Evolutionary conservation across 2,888 invertebrate species (phyloP).

Genomic region (Cheilosia grossa): DNA sequence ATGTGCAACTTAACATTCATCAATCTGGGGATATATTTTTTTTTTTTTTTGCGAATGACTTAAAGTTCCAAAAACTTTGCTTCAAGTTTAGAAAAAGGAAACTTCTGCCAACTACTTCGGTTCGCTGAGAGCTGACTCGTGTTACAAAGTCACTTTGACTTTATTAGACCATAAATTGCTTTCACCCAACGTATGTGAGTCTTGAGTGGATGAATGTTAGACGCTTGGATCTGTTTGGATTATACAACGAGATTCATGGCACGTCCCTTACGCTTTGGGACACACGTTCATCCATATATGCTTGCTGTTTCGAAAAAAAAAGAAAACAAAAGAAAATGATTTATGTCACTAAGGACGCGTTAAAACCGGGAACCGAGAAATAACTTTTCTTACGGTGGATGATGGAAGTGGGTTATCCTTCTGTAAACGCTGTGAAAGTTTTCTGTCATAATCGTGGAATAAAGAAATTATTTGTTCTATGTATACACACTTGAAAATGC

Average conservation of each 20-base stretch:
- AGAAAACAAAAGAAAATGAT: slow-evolving; percentile 60
- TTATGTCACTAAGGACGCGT: slow-evolving; percentile 52
- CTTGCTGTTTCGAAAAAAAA: background rate
- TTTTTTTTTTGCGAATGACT: background rate
- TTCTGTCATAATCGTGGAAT: slow-evolving; percentile 18
- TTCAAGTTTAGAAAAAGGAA: slow-evolving; percentile 4
- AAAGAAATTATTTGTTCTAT: slow-evolving; percentile 34
- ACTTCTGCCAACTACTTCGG: background rate
- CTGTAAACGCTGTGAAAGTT: slow-evolving; percentile 7
- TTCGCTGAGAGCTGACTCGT: slow-evolving; percentile 29
- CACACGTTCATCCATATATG: slow-evolving; percentile 13
- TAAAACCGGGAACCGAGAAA: background rate
- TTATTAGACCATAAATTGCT: slow-evolving; percentile 73
- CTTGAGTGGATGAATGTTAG: slow-evolving; percentile 64
- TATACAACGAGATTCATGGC: slow-evolving; percentile 63
- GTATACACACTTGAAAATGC: slow-evolving; percentile 54
- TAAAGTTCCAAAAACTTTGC: slow-evolving; percentile 3
- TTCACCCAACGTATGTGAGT: slow-evolving; percentile 44
- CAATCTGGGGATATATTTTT: no score
- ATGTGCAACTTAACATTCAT: background rate
- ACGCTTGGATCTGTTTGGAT: slow-evolving; percentile 53
- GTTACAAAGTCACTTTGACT: slow-evolving; percentile 71
- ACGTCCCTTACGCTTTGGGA: slow-evolving; percentile 26
- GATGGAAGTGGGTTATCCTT: background rate
- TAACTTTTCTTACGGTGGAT: background rate